These are phyloP conservation scores for Gracilinanus agilis DNA, from an alignment of 2,113 vertebrate genomes.

Conservation along the genomic window DNA sequence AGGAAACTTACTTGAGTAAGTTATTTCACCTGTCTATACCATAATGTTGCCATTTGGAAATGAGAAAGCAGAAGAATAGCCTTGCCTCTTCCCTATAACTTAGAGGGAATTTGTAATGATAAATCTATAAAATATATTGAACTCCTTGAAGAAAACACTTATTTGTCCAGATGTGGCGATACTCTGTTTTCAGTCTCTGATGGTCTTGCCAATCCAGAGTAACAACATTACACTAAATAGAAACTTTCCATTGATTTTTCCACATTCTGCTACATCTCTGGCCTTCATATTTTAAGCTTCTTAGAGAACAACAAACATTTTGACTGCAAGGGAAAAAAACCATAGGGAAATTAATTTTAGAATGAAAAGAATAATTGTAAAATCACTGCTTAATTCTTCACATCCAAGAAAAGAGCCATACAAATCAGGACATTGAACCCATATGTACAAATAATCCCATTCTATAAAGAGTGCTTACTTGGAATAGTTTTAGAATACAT, in stretches of 20 bases:
- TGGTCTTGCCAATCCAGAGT: slow-evolving; percentile 26
- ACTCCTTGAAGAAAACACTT: neutral
- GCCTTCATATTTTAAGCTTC: slow-evolving; percentile 42
- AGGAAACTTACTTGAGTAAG: neutral
- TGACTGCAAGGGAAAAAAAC: slow-evolving; percentile 7
- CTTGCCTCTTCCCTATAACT: slow-evolving; percentile 21
- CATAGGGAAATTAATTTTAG: slow-evolving; percentile 61
- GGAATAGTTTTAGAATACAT: slow-evolving; percentile 35
- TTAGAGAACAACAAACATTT: slow-evolving; percentile 32
- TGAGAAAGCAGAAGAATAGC: slow-evolving; percentile 36
- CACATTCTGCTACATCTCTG: slow-evolving; percentile 19
- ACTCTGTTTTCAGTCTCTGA: slow-evolving; percentile 11
- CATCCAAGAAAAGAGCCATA: slow-evolving; percentile 44
- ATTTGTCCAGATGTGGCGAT: slow-evolving; percentile 39
- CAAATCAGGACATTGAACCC: slow-evolving; percentile 59
- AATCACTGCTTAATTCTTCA: slow-evolving; percentile 65
- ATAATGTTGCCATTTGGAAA: slow-evolving; percentile 41
- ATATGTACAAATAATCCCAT: slow-evolving; percentile 41
- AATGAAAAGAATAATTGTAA: slow-evolving; percentile 69
- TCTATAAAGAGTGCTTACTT: slow-evolving; percentile 52
- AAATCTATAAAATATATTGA: slow-evolving; percentile 29
- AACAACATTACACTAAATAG: slow-evolving; percentile 11
- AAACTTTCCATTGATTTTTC: slow-evolving; percentile 9
- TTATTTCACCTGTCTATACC: slow-evolving; percentile 18
- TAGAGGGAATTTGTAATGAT: slow-evolving; percentile 46